Conservation (phyloP, 2,888 invertebrate genomes). For the Polydrusus tereticollis region DNA sequence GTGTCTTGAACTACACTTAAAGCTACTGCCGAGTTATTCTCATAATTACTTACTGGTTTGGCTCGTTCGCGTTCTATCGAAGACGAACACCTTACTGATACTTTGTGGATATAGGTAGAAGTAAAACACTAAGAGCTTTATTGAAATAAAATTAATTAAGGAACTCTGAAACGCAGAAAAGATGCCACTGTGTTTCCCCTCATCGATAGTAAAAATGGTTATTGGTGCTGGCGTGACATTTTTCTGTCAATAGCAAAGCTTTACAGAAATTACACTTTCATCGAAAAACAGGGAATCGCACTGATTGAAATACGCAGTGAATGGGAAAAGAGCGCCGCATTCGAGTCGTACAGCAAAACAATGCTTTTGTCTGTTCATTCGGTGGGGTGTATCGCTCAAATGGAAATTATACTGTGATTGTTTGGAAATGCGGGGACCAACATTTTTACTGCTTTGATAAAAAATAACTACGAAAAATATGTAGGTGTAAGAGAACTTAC, state of each 20-base stretch:
- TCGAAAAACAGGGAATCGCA: constrained; percentile 53
- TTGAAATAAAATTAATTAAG: no score
- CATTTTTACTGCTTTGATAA: background rate
- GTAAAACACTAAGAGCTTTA: no score
- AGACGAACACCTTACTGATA: no score
- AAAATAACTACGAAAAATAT: background rate
- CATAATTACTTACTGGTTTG: no score
- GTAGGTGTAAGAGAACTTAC: background rate
- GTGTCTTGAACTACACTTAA: no score
- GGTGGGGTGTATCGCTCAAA: constrained; percentile 28
- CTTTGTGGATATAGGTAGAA: no score
- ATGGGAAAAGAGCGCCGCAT: constrained; percentile 45
- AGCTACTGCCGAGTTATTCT: no score
- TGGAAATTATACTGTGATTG: constrained; percentile 31
- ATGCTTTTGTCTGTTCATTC: constrained; percentile 40
- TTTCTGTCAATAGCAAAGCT: constrained; percentile 40
- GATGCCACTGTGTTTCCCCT: no score
- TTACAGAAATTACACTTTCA: constrained; percentile 61
- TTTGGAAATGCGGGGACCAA: constrained; percentile 5
- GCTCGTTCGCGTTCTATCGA: no score
- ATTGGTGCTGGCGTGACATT: constrained; percentile 19
- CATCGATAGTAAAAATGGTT: no score
- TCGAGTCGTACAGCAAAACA: constrained; percentile 16
- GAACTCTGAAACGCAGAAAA: no score
- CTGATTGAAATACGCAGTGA: constrained; percentile 51